Base-by-base conservation (phyloP, 2,797 vertebrate genomes). In the Coluber constrictor region DNA sequence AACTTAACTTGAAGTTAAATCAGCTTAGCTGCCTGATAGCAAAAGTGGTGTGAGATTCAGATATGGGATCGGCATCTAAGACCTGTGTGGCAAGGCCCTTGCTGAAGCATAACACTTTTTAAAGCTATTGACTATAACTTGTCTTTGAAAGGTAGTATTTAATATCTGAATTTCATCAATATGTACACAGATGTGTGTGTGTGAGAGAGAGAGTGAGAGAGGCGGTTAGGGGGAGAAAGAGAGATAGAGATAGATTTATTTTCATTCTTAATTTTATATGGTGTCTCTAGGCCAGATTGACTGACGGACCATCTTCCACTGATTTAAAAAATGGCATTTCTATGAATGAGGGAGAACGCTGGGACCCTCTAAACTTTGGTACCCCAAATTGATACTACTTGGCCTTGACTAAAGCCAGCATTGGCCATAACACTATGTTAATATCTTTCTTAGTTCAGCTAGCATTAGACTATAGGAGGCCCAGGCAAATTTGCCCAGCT, bases 201-300 rank as follows among this genome's bases (percentile, higher is more conserved):
- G 61, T 63, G 61, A 16, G 2, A 3, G 18, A 7, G 57, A 23
- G 5, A 2, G 57, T 0, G 57, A 2, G 18, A 3, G 18, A 9
- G 2, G 0, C 23, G 0, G 60, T 1, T 1, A 7, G 1, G 59
- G 57, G 7, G 1, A 59, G 57, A 59, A 3, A 11, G 54, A 10
- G 1, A 55, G 10, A 55, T 0, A 59, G 59, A 60, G 10, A 4
- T 0, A 57, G 4, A 57, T 57, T 57, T 18, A 47, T 47, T 83
- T 79, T 43, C 18, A 79, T 79, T 43, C 16, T 79, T 43, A 79
- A 20, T 74, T 43, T 9, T 79, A 43, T 79, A 43, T 9, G 32
- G 18, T 23, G 8, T 9, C 32, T 79, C 32, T 79, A 37, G 32
- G 37, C 3, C 70, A 79, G 70, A 79, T 43, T 23, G 70, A 79